phyloP scores from a whole-genome alignment of 2,888 invertebrate species.

The Choreutis nemorana region DNA sequence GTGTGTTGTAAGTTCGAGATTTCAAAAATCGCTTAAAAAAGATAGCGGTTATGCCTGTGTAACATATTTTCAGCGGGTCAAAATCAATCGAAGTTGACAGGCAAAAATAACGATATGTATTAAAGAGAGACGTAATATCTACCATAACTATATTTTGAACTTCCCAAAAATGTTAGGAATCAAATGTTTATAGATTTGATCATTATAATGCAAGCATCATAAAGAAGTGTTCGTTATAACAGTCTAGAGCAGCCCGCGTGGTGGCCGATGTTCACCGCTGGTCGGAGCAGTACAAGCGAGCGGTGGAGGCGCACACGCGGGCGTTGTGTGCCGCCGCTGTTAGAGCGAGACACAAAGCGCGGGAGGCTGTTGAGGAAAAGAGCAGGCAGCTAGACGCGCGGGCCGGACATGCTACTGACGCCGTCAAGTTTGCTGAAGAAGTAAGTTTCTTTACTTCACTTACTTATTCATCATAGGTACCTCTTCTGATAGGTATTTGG shows the following conservation, averaged over 20 bases:
- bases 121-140: too few species aligned
- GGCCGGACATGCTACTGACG: slow-evolving; percentile 63
- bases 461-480: too few species aligned
- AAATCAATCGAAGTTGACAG: too few species aligned
- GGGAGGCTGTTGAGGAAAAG: slow-evolving; percentile 44
- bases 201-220: too few species aligned
- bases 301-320: slow-evolving; percentile 68
- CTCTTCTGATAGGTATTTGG: too few species aligned
- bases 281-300: slow-evolving; percentile 70
- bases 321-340: slow-evolving; percentile 62
- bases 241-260: slow-evolving; percentile 51
- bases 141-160: too few species aligned
- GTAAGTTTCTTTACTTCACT: slow-evolving; percentile 20
- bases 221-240: slow-evolving; percentile 9
- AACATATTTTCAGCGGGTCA: too few species aligned
- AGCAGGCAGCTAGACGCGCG: slow-evolving; percentile 54
- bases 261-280: slow-evolving; percentile 72
- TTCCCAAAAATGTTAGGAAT: too few species aligned
- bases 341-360: slow-evolving; percentile 52
- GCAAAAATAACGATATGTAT: too few species aligned
- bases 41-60: too few species aligned
- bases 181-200: too few species aligned
- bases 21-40: too few species aligned
- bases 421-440: slow-evolving; percentile 72
- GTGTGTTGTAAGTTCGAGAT: background rate